These are phyloP conservation scores for Endotricha flammealis DNA, from an alignment of 2,888 invertebrate species.

Conservation along the genomic window DNA sequence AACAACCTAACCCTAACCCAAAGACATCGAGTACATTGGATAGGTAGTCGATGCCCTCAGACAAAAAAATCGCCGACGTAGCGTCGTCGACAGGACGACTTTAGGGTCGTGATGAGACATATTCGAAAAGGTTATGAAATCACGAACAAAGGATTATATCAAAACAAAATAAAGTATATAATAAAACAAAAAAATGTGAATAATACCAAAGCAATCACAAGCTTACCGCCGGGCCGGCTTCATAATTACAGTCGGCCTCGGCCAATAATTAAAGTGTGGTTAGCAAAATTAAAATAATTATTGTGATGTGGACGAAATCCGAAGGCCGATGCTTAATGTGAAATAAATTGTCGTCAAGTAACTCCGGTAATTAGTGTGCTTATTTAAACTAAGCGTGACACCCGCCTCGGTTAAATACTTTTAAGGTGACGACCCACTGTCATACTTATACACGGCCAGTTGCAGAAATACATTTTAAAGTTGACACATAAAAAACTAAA, in stretches of 20 bases:
- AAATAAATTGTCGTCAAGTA: conserved; percentile 73
- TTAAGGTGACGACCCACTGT: conserved; percentile 34
- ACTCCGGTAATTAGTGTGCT: conserved; percentile 62
- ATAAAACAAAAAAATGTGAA: not conserved
- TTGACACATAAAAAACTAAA: too few species aligned
- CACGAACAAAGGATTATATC: too few species aligned
- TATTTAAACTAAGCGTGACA: conserved; percentile 67
- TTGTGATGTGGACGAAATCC: conserved; percentile 49
- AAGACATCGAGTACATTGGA: too few species aligned
- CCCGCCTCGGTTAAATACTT: conserved; percentile 34
- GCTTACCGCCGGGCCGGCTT: conserved; percentile 7
- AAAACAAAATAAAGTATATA: too few species aligned
- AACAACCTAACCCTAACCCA: too few species aligned
- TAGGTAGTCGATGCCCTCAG: too few species aligned
- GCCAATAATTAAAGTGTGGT: conserved; percentile 72
- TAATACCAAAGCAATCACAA: conserved; percentile 38
- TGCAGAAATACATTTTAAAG: too few species aligned
- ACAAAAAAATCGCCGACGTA: too few species aligned
- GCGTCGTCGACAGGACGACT: too few species aligned
- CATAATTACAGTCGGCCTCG: conserved; percentile 39
- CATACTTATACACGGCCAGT: conserved; percentile 10
- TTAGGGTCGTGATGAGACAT: too few species aligned
- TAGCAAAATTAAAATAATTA: conserved; percentile 74
- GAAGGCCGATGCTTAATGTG: conserved; percentile 69
- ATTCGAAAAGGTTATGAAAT: too few species aligned